Base-by-base conservation (phyloP, 2,888 invertebrate species). In the Amphipoea lucens region DNA sequence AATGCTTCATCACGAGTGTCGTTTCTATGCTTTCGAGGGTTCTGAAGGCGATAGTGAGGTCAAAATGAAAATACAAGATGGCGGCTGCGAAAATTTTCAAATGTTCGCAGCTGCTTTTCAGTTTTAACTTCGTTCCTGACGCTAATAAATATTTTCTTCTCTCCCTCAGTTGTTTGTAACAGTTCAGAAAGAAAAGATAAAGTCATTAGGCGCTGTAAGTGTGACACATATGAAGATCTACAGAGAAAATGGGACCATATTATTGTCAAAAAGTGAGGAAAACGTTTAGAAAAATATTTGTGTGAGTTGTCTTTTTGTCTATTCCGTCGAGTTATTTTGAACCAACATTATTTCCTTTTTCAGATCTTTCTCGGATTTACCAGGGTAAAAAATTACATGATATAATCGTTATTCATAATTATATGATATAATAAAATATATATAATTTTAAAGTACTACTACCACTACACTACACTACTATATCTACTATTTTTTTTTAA, bases 221-320 rank as follows among this genome's bases (percentile, higher is more conserved):
- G 85, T 51, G 74, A 77, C 11, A 1, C 80, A 0, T 77, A 70
- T 9, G 83, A 80, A 0, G 86, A 85, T 40, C 14, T 86, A 62
- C 86, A 86, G 67, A 76, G 74, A 63, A 83, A 72, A 65, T 85
- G 85, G 85, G 65, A 75, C 0, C 74, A 83, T 36, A 45, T 29
- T 29, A 29, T 29, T 29, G 29, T 83, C 1, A 85, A 73, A 45
- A 67, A 73, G 83, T 86, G 20, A 83, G 84, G 0, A 66, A 40
- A 11, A 45, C 17, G 17, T 54, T 11, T 36, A 42, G 3, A 60
- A n/a, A 57, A 60, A 36, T 12, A 66, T 2, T 4, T 79, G 2
- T 23, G 2, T n/a, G 51, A 42, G 45, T 17, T 42, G 9, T n/a
- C 1, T 42, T 45, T 36, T 12, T 29, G 29, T 72, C 17, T 62